Evolutionary conservation across 2,113 vertebrate genomes (phyloP), one percentile per base, ranked within the genome.

Genomic region (Candoia aspera): DNA sequence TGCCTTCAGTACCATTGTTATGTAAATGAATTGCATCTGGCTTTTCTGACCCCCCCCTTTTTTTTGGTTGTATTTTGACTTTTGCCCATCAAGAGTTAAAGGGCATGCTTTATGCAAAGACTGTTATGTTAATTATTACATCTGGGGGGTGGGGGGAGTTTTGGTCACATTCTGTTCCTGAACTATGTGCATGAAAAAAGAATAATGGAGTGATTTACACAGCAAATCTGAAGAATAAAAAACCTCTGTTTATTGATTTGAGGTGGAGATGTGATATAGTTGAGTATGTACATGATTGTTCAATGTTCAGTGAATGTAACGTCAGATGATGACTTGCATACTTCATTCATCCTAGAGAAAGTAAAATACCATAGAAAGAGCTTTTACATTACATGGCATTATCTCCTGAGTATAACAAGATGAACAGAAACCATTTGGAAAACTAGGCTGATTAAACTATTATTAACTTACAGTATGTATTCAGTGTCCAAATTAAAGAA

Each of bases 61-160:
- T 73, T 37, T 10, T 11, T 29, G 19, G n/a, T 73, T 73, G 17
- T n/a, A 37, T 73, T 73, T 73, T 73, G 68, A 73, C n/a, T 73
- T 68, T 68, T 68, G 86, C 86, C n/a, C 84, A 2, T 33, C 46
- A 53, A 55, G 29, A 57, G 6, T 85, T 49, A 54, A 33, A 37
- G 24, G 26, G 57, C 62, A 49, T 62, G 21, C 26, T 29, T 84
- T 59, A 54, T n/a, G 12, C 49, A 57, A 29, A 42, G 73, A 54
- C n/a, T 62, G 88, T n/a, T 46, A 42, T 33, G 11, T 88, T 91
- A 91, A 93, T 88, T 46, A 93, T 91, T 91, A 91, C 49, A 55
- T 86, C 15, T 73, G n/a, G n/a, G n/a, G 15, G 15, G 4, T 87
- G 87, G 29, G 42, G 42, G 4, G n/a, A 6, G 6, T 87, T 55